phyloP scores from a whole-genome alignment of 2,797 vertebrate genomes.

The Anabas testudineus region DNA sequence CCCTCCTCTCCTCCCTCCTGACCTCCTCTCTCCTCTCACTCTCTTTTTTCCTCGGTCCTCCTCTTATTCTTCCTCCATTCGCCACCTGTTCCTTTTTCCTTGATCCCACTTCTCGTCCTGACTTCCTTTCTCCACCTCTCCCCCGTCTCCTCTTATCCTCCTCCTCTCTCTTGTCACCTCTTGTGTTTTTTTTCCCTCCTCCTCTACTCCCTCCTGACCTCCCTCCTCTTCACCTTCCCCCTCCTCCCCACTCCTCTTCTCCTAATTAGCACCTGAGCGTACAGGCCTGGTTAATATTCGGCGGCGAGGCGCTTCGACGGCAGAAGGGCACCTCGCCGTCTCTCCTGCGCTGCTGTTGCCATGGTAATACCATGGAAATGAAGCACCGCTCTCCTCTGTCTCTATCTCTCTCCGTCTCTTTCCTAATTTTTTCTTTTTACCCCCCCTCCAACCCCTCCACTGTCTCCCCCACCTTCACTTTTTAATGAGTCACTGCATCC shows the following conservation, averaged over 20 bases:
- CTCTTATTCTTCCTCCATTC: not conserved
- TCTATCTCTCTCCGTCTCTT: slow-evolving; percentile 48
- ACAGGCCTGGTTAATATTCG: slow-evolving; percentile 89
- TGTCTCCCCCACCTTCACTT: slow-evolving; percentile 62
- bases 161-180: not conserved
- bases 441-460: slow-evolving; percentile 12
- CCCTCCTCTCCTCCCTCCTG: not conserved
- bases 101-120: not conserved
- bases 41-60: too few relatives aligned
- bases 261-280: slow-evolving; percentile 85
- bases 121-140: not conserved
- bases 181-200: not conserved
- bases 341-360: slow-evolving; percentile 84
- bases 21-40: not conserved
- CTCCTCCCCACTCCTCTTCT: slow-evolving; percentile 42
- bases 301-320: slow-evolving; percentile 77
- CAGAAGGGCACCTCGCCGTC: slow-evolving; percentile 81
- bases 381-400: slow-evolving; percentile 76
- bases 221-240: slow-evolving; percentile 15
- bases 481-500: slow-evolving; percentile 85
- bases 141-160: not conserved
- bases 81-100: slow-evolving; percentile 1
- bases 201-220: slow-evolving; percentile 39
- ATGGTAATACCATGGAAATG: slow-evolving; percentile 91
- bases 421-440: slow-evolving; percentile 83